Percentiles rank a stretch among this genome's conserved stretches.
These are phyloP conservation scores for Lindbergichthys nudifrons DNA, from an alignment of 2,797 vertebrate species.

Conservation along the genomic window DNA sequence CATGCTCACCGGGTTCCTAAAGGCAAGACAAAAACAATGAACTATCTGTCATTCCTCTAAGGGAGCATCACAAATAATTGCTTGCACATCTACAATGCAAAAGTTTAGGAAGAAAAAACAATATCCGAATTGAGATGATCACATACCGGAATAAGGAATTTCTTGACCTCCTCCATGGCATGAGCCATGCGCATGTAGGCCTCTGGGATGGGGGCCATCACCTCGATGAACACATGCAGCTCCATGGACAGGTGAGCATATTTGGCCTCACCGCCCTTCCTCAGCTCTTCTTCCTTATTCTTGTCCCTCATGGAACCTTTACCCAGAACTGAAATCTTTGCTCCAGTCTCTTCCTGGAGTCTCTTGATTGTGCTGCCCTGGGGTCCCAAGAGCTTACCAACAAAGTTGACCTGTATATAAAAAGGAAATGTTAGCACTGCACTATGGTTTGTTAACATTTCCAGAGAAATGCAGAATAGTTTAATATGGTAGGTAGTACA, in stretches of 20 bases:
- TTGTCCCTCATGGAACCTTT: constrained; percentile 99
- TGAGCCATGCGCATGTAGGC: constrained; percentile 97
- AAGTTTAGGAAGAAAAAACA: too few species aligned
- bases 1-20: constrained; percentile 95
- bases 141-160: constrained; percentile 96
- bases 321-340: constrained; percentile 97
- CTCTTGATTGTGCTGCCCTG: constrained; percentile 99
- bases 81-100: neutral
- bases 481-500: neutral
- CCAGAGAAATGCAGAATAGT: neutral
- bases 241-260: constrained; percentile 97
- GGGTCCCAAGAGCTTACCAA: constrained; percentile 97
- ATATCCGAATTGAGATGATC: neutral
- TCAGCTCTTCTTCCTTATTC: constrained; percentile 96
- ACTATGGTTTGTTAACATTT: neutral
- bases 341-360: constrained; percentile 96
- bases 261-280: constrained; percentile 95
- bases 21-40: neutral
- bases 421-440: neutral
- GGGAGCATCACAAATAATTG: neutral
- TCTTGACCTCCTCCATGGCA: constrained; percentile 98
- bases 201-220: constrained; percentile 95
- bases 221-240: constrained; percentile 96
- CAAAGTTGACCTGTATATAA: constrained; percentile 92
- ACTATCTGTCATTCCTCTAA: neutral